A percentile compares a stretch with the other conserved stretches of the same genome.
Evolutionary conservation across 2,797 vertebrate species (phyloP).

Genomic region (Staurois parvus): DNA sequence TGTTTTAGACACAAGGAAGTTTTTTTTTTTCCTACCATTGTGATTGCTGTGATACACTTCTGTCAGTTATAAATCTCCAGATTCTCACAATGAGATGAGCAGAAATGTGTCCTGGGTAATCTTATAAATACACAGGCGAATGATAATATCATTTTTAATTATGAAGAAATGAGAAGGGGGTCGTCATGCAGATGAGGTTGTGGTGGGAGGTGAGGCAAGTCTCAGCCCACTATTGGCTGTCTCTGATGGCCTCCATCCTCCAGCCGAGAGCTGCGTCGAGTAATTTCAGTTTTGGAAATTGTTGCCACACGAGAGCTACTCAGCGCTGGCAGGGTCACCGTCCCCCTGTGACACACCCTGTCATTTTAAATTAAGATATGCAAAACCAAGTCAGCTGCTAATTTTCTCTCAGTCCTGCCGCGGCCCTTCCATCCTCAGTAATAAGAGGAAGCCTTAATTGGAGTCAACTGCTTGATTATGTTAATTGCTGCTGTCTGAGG

Average conservation of each 20-base stretch:
- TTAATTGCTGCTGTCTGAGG: slow-evolving; percentile 97
- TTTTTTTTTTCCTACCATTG: slow-evolving; percentile 33
- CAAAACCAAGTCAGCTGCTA: slow-evolving; percentile 85
- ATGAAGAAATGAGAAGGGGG: slow-evolving; percentile 47
- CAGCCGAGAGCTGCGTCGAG: slow-evolving; percentile 80
- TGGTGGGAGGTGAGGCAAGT: background rate
- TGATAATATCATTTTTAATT: slow-evolving; percentile 65
- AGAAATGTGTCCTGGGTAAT: slow-evolving; percentile 56
- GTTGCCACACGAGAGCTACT: slow-evolving; percentile 88
- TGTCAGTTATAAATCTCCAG: slow-evolving; percentile 58
- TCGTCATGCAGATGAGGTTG: slow-evolving; percentile 14
- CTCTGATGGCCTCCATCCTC: slow-evolving; percentile 71
- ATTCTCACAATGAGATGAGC: slow-evolving; percentile 47
- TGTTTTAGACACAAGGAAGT: slow-evolving; percentile 30
- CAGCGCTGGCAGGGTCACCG: slow-evolving; percentile 89
- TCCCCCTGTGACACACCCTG: slow-evolving; percentile 93
- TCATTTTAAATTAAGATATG: slow-evolving; percentile 99
- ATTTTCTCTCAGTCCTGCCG: slow-evolving; percentile 79
- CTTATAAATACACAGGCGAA: slow-evolving; percentile 60
- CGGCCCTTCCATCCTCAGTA: slow-evolving; percentile 68
- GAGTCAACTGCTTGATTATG: slow-evolving; percentile 91
- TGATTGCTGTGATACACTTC: slow-evolving; percentile 55
- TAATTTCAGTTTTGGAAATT: slow-evolving; percentile 91
- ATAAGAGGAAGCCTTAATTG: slow-evolving; percentile 78
- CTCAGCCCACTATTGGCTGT: slow-evolving; percentile 6